Conservation (phyloP, 2,113 vertebrate genomes). For the Oncorhynchus tshawytscha region DNA sequence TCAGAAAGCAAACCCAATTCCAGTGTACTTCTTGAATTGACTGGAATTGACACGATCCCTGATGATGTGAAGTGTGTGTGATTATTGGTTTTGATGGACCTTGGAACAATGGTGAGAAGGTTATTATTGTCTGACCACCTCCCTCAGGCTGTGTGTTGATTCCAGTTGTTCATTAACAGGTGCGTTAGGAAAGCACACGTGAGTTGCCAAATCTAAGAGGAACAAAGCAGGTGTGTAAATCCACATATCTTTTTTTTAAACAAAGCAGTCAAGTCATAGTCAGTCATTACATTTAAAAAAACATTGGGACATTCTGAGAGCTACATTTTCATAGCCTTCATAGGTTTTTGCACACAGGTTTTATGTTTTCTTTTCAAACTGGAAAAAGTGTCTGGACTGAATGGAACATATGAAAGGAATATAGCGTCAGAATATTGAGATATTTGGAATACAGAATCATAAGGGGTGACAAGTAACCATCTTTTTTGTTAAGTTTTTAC, state of each 20-base stretch:
- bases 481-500: no score
- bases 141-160: slow-evolving; percentile 23
- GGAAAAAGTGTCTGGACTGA: no score
- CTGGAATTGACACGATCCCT: not conserved
- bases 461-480: no score
- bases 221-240: slow-evolving; percentile 18
- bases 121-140: slow-evolving; percentile 21
- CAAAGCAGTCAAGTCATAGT: not conserved
- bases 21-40: not conserved
- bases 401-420: no score
- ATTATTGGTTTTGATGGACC: slow-evolving; percentile 37
- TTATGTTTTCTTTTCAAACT: no score
- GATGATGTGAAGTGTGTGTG: slow-evolving; percentile 7
- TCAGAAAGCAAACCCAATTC: not conserved
- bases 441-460: no score
- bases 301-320: no score
- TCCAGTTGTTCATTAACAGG: slow-evolving; percentile 72
- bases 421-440: no score
- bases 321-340: no score
- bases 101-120: slow-evolving; percentile 16
- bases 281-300: no score
- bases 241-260: not conserved
- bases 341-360: no score
- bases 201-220: slow-evolving; percentile 11
- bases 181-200: slow-evolving; percentile 17